Conservation (phyloP, 2,113 vertebrate genomes). For the Trogon melanurus region DNA sequence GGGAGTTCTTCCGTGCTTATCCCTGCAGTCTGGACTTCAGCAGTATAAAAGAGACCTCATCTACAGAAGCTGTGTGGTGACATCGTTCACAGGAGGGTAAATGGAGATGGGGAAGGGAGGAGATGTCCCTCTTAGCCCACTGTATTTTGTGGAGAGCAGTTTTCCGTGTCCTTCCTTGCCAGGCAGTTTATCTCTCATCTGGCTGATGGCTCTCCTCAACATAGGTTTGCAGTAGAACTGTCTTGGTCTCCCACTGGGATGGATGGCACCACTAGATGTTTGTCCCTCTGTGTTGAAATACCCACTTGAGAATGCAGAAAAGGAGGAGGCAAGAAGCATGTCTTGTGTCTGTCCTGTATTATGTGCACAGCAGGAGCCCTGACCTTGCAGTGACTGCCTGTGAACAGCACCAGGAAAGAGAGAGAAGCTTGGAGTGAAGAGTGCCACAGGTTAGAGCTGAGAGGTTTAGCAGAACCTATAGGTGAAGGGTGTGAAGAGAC, state of each 20-base stretch:
- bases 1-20: not conserved
- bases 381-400: not conserved
- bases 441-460: not conserved
- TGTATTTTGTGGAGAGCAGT: not conserved
- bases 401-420: not conserved
- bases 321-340: not conserved
- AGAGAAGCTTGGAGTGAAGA: not conserved
- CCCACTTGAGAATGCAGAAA: not conserved
- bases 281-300: not conserved
- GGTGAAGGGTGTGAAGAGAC: not conserved
- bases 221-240: not conserved
- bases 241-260: not conserved
- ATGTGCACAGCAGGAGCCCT: accelerated
- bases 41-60: not conserved
- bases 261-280: not conserved
- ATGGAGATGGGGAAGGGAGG: not conserved
- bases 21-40: not conserved
- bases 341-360: not conserved
- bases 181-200: not conserved
- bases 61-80: not conserved
- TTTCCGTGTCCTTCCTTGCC: not conserved
- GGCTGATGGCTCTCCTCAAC: not conserved
- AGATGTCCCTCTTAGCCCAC: not conserved
- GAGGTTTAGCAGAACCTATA: accelerated
- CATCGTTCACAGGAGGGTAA: not conserved